Percentiles rank a stretch among this genome's conserved stretches.
phyloP scores from a whole-genome alignment of 2,888 invertebrate species.

The Ellobium chinense region DNA sequence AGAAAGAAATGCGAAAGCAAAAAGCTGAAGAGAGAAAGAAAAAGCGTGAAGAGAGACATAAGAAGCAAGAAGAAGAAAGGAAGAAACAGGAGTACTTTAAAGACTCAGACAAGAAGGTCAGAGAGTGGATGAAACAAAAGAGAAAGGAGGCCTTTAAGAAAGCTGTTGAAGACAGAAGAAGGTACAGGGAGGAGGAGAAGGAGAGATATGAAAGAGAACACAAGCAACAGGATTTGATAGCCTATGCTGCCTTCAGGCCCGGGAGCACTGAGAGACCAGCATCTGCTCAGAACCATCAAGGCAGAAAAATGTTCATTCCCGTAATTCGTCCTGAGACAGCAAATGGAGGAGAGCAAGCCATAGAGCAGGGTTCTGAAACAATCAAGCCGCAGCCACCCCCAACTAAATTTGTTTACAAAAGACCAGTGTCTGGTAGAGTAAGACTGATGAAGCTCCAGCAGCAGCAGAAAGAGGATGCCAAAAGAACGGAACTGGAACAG shows the following conservation, averaged over 20 bases:
- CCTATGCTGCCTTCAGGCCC: background rate
- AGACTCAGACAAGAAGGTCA: conserved; percentile 58
- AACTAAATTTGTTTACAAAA: conserved; percentile 69
- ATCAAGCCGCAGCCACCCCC: conserved; percentile 45
- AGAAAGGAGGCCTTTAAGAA: conserved; percentile 59
- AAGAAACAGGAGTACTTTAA: conserved; percentile 27
- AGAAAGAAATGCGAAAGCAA: conserved; percentile 42
- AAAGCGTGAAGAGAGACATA: conserved; percentile 33
- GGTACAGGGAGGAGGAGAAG: conserved; percentile 29
- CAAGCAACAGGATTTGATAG: background rate
- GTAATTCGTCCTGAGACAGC: conserved; percentile 6
- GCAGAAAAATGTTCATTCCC: conserved; percentile 17
- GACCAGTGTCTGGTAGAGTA: conserved; percentile 69
- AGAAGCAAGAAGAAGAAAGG: conserved; percentile 32
- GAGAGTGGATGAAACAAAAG: conserved; percentile 66
- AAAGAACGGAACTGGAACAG: conserved; percentile 52
- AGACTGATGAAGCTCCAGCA: conserved; percentile 54
- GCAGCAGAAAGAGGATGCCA: conserved; percentile 45
- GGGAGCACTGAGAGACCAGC: conserved; percentile 17
- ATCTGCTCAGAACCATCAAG: background rate
- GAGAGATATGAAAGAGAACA: conserved; percentile 20
- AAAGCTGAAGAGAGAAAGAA: conserved; percentile 46
- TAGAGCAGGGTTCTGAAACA: background rate
- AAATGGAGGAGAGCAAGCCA: background rate
- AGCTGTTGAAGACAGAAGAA: conserved; percentile 55